phyloP scores from a whole-genome alignment of 2,113 vertebrate genomes.

The Elephantulus edwardii region DNA sequence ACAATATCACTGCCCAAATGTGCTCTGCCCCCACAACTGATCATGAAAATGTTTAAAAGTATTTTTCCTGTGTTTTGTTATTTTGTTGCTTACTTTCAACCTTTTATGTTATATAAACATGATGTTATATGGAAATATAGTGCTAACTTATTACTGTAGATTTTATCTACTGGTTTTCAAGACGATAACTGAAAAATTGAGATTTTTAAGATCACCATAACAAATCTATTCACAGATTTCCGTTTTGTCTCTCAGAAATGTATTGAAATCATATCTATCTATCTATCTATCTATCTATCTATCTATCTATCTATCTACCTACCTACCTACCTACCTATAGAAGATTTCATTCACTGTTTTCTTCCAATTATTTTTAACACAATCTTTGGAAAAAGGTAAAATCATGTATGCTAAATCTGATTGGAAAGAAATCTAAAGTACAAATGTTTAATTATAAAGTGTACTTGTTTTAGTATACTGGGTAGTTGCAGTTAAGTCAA shows the following conservation, averaged over 20 bases:
- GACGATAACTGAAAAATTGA: not conserved
- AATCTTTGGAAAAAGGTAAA: not conserved
- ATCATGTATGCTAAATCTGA: not conserved
- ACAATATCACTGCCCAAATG: accelerated
- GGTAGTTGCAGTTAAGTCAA: not conserved
- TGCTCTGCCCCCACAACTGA: accelerated
- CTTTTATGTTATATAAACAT: not conserved
- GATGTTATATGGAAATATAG: too few species aligned
- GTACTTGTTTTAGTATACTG: not conserved
- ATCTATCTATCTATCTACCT: too few species aligned
- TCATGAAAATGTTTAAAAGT: not conserved
- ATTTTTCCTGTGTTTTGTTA: not conserved
- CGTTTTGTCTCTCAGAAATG: too few species aligned
- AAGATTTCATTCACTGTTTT: not conserved
- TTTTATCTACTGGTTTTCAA: not conserved
- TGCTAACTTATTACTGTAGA: not conserved
- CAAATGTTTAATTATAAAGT: not conserved
- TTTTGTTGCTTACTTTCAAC: not conserved
- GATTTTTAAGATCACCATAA: not conserved
- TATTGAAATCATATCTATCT: too few species aligned
- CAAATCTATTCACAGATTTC: not conserved
- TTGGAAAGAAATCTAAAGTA: not conserved
- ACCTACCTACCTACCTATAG: too few species aligned
- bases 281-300: too few species aligned
- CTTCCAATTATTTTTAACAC: not conserved